phyloP scores from a whole-genome alignment of 2,113 vertebrate genomes.

The Neotragus moschatus region DNA sequence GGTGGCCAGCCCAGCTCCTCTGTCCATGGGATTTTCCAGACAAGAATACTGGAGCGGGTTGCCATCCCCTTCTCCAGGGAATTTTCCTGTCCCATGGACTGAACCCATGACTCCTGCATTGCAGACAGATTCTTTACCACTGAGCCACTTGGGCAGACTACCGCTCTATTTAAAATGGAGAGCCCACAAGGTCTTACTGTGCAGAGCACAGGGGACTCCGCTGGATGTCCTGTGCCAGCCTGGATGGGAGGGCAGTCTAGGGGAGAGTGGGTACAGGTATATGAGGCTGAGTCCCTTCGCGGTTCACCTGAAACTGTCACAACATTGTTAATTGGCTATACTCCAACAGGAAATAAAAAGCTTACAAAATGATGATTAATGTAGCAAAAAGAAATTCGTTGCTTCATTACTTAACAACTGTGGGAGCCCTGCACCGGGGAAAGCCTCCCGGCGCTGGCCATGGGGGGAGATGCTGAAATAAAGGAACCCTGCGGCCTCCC shows the following conservation, averaged over 20 bases:
- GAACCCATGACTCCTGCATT: no score
- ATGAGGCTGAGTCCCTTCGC: background rate
- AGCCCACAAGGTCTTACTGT: background rate
- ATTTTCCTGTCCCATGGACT: no score
- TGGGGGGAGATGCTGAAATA: no score
- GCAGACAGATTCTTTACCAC: background rate
- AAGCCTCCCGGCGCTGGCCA: no score
- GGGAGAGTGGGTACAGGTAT: background rate
- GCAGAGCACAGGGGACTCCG: background rate
- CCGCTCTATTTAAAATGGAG: background rate
- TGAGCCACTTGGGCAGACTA: background rate
- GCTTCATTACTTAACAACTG: background rate
- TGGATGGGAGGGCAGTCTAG: background rate
- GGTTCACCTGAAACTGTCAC: background rate
- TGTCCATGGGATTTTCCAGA: no score
- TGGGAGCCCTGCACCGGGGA: no score
- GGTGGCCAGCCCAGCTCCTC: no score
- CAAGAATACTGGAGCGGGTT: no score
- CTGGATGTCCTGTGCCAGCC: background rate
- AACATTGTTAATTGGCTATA: accelerated
- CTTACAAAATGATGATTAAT: background rate
- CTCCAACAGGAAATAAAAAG: background rate
- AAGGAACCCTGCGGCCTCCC: no score
- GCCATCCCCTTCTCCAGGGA: no score
- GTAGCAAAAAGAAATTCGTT: background rate